Conservation (phyloP, 2,113 vertebrate species). For the Pituophis catenifer region DNA sequence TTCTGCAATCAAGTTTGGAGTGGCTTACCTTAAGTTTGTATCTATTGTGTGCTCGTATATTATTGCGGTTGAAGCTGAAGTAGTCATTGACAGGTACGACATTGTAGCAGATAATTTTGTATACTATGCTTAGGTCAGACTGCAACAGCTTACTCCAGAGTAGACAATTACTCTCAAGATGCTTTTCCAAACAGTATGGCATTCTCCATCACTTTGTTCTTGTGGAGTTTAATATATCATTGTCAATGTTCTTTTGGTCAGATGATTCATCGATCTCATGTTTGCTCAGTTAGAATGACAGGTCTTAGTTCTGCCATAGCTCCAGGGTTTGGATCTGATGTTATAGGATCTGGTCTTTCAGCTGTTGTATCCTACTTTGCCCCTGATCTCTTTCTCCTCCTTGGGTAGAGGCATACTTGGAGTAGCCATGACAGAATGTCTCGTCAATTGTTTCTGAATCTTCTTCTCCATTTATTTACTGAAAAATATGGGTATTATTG, state of each 20-base stretch:
- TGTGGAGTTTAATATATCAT: neutral
- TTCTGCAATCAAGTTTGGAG: too few species aligned
- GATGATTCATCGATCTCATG: neutral
- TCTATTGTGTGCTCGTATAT: too few species aligned
- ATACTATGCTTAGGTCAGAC: too few species aligned
- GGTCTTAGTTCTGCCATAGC: neutral
- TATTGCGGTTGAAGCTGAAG: too few species aligned
- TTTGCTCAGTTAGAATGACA: neutral
- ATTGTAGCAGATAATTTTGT: too few species aligned
- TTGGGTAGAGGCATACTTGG: neutral
- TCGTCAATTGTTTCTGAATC: neutral
- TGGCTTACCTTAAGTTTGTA: too few species aligned
- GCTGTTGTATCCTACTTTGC: neutral
- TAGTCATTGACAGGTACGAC: too few species aligned
- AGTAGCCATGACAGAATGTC: neutral
- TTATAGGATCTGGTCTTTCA: neutral
- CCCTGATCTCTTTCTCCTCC: neutral
- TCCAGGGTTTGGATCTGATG: neutral
- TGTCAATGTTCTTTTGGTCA: neutral
- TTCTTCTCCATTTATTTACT: neutral
- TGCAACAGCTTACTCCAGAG: neutral
- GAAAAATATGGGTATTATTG: neutral
- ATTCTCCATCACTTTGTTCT: neutral
- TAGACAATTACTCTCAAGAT: neutral
- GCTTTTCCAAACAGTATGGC: neutral